phyloP scores from a whole-genome alignment of 2,888 invertebrate species.

The Temnothorax rugatulus region DNA sequence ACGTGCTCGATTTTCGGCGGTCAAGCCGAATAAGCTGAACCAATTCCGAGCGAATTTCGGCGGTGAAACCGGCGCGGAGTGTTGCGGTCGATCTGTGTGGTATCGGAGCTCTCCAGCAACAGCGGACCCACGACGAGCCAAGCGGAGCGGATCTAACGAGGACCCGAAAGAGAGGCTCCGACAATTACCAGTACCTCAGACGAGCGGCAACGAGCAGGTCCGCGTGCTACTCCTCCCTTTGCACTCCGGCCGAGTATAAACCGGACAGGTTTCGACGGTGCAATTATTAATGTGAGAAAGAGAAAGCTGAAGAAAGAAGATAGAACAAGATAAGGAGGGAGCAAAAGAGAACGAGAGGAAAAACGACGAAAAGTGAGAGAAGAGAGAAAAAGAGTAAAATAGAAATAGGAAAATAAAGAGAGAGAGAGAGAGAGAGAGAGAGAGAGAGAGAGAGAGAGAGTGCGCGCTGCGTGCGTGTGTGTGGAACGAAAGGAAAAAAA shows the following conservation, averaged over 20 bases:
- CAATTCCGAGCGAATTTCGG: conserved; percentile 57
- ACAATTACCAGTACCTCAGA: conserved; percentile 74
- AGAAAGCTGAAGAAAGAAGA: conserved; percentile 55
- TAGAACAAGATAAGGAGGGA: conserved; percentile 7
- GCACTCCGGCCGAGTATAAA: conserved; percentile 76
- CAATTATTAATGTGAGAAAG: conserved; percentile 82
- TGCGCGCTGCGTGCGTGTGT: neutral
- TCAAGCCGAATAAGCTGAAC: conserved; percentile 38
- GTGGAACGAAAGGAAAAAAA: neutral
- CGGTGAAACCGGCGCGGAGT: conserved; percentile 37
- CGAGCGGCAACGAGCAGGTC: conserved; percentile 68
- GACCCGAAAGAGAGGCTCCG: conserved; percentile 72
- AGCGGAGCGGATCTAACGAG: conserved; percentile 49
- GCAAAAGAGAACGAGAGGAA: neutral
- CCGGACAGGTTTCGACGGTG: conserved; percentile 82
- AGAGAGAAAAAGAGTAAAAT: neutral
- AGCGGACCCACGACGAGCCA: conserved; percentile 58
- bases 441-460: conserved; percentile 33
- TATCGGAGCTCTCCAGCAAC: conserved; percentile 56
- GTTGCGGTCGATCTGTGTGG: conserved; percentile 63
- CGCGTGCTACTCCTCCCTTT: conserved; percentile 67
- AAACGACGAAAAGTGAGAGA: conserved; percentile 57
- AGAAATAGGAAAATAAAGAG: neutral
- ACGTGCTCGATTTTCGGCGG: conserved; percentile 70
- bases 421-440: conserved; percentile 29